These are phyloP conservation scores for Lasioglossum morio DNA, from an alignment of 2,888 invertebrate species.

Conservation along the genomic window DNA sequence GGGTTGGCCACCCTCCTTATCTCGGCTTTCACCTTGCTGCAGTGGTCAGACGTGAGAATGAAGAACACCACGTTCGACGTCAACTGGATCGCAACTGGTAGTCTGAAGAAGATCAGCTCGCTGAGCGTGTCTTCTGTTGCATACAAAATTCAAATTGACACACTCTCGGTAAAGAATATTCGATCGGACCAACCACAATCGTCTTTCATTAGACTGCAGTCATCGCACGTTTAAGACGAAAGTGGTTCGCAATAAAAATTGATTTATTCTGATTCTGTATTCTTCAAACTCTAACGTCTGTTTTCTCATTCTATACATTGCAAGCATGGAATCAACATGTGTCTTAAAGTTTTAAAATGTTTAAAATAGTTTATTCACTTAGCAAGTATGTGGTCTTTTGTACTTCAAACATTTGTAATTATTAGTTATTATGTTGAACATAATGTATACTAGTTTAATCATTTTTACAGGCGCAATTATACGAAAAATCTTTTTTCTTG, in stretches of 20 bases:
- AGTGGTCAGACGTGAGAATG: constrained; percentile 89
- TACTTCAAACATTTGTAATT: too few relatives aligned
- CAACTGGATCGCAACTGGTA: constrained; percentile 88
- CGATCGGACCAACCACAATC: background rate
- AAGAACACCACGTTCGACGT: constrained; percentile 89
- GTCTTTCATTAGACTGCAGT: background rate
- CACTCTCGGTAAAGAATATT: background rate
- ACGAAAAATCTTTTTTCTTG: too few relatives aligned
- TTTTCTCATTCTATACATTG: too few relatives aligned
- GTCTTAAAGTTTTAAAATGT: too few relatives aligned
- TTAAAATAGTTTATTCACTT: too few relatives aligned
- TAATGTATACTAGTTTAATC: too few relatives aligned
- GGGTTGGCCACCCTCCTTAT: constrained; percentile 89
- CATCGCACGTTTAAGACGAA: background rate
- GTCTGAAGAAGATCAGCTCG: constrained; percentile 87
- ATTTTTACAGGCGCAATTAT: too few relatives aligned
- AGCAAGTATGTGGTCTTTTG: too few relatives aligned
- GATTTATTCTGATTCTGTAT: too few relatives aligned
- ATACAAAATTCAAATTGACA: background rate
- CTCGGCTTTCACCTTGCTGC: constrained; percentile 90
- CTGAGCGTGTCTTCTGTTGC: constrained; percentile 64
- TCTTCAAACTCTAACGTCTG: too few relatives aligned
- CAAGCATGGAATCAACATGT: too few relatives aligned
- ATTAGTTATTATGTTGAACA: too few relatives aligned
- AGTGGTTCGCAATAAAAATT: background rate